Percentiles rank a stretch among this genome's conserved stretches.
phyloP scores from a whole-genome alignment of 35 echinoderm and acorn worm species.

The Diadema setosum region DNA sequence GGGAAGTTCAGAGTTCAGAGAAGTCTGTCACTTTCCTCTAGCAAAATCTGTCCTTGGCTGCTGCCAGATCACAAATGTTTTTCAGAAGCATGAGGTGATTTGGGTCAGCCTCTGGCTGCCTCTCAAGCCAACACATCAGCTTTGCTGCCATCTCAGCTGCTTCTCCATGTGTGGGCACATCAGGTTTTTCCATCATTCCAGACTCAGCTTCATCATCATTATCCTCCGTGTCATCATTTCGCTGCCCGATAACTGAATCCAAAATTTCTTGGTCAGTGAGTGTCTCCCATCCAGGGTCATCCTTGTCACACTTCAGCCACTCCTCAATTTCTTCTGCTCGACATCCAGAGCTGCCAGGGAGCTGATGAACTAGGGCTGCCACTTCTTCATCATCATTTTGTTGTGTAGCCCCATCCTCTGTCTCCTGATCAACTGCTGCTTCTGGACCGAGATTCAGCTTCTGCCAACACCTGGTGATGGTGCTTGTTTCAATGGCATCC shows the following conservation, averaged over 20 bases:
- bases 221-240: neutral
- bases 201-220: neutral
- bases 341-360: too few relatives aligned
- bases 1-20: too few relatives aligned
- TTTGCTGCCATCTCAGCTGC: neutral
- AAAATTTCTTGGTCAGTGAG: too few relatives aligned
- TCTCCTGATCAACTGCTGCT: neutral
- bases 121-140: neutral
- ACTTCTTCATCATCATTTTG: too few relatives aligned
- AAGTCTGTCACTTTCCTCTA: conserved; percentile 6
- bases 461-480: neutral
- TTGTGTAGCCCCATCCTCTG: too few relatives aligned
- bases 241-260: neutral
- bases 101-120: neutral
- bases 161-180: neutral
- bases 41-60: neutral
- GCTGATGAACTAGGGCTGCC: too few relatives aligned
- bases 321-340: too few relatives aligned
- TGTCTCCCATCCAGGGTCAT: too few relatives aligned
- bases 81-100: neutral
- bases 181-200: neutral
- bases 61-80: neutral
- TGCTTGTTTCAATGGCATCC: neutral
- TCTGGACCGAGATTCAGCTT: neutral
- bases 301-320: too few relatives aligned